Conservation (phyloP, 2,113 vertebrate genomes). For the Rattus rattus region DNA sequence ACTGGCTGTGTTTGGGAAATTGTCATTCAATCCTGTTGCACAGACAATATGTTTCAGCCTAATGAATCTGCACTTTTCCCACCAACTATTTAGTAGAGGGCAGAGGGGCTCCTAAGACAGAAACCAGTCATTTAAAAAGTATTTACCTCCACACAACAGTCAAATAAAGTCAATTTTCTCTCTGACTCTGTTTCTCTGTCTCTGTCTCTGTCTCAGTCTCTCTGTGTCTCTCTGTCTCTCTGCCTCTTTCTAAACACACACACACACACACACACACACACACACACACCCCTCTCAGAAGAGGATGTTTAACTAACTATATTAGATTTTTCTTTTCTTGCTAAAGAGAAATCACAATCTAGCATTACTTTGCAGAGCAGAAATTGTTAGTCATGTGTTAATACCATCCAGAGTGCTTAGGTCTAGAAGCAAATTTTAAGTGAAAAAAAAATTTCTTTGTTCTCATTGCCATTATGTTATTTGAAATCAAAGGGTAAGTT, state of each 20-base stretch:
- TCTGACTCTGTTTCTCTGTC: background rate
- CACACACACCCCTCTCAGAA: background rate
- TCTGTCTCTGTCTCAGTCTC: background rate
- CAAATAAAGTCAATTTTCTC: background rate
- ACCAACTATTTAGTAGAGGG: slow-evolving; percentile 32
- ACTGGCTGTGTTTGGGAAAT: background rate
- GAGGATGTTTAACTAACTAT: background rate
- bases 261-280: too few relatives aligned
- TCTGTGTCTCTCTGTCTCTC: background rate
- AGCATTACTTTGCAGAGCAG: background rate
- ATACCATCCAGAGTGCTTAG: background rate
- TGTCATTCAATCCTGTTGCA: background rate
- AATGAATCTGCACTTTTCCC: slow-evolving; percentile 8
- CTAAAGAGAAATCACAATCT: background rate
- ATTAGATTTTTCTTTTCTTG: background rate
- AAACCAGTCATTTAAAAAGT: background rate
- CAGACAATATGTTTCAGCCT: slow-evolving; percentile 22
- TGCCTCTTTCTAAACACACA: background rate
- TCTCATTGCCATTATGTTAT: slow-evolving; percentile 36
- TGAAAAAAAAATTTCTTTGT: background rate
- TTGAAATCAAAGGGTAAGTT: slow-evolving; percentile 69
- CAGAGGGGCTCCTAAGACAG: background rate
- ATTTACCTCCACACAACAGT: background rate
- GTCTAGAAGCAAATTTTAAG: background rate
- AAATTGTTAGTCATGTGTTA: background rate